Base-by-base conservation (phyloP, 2,888 invertebrate species). In the Salpingus planirostris region DNA sequence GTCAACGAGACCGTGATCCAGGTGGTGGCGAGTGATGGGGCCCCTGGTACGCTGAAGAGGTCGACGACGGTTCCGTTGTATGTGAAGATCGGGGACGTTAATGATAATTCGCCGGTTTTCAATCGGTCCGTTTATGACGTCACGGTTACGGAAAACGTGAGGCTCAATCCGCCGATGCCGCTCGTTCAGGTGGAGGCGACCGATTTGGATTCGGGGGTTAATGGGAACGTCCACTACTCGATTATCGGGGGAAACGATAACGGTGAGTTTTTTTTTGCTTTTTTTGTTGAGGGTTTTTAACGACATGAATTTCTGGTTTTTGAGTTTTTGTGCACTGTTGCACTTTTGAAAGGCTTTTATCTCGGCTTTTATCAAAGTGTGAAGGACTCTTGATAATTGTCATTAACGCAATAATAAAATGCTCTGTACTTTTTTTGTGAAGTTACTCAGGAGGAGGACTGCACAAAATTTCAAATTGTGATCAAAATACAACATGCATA, bases 21-120 rank as follows among this genome's bases (percentile, higher is more conserved):
- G 32, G 89, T 85, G 0, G 74, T 81, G 39, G 93, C 91, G 0
- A 78, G 71, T 27, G 93, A 93, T 53, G 78, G 78, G 36, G 90
- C 86, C 0, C 80, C 84, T 0, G 57, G 72, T 2, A 75, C 78
- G 27, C 68, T 78, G 0, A 74, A 78, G 38, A 74, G 82, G 49
- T 75, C 77, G 2, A 74, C 78, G n/a, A 78, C 82, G 11, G 84
- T 84, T 1, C 83, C 82, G 13, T 84, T 89, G 2, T 74, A 80
- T 52, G 76, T 90, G 24, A 79, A 78, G 60, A 71, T 92, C 6
- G 57, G 74, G 13, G 92, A 93, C 59, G 76, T 85, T n/a, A 92
- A 93, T 62, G 92, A 93, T 62, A 89, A 92, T 64, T 66, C 79
- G 0, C 93, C 93, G 0, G 66, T 76, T 24, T 93, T 95, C 62